Percentiles rank a stretch among this genome's conserved stretches.
Evolutionary conservation across 2,797 vertebrate species (phyloP).

Genomic region (Tapera naevia): DNA sequence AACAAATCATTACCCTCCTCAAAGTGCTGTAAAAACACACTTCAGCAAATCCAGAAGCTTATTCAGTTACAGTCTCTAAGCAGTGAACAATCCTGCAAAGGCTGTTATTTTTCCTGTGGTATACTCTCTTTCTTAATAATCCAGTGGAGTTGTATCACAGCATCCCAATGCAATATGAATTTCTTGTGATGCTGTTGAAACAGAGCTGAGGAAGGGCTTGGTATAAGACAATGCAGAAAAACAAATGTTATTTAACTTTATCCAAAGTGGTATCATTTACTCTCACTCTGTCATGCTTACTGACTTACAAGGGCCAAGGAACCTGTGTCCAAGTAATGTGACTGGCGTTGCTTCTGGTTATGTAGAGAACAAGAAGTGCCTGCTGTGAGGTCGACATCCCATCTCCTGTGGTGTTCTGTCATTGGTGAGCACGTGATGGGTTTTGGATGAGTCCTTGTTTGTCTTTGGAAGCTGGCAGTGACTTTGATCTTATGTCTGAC

Average conservation of each 20-base stretch:
- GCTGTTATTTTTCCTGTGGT: not conserved
- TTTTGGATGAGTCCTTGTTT: not conserved
- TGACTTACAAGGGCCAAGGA: not conserved
- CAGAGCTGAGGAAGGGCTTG: not conserved
- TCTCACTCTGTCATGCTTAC: accelerated
- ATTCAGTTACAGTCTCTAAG: not conserved
- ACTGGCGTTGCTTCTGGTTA: accelerated
- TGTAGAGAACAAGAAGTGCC: not conserved
- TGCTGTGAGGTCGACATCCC: not conserved
- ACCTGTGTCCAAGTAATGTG: accelerated
- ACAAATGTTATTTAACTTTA: not conserved
- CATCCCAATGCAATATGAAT: not conserved
- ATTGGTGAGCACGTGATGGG: not conserved
- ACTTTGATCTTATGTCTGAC: not conserved
- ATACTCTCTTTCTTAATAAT: not conserved
- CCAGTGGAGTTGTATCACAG: not conserved
- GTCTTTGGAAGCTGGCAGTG: not conserved
- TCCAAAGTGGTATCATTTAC: accelerated
- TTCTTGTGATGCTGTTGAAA: accelerated
- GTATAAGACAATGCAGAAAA: accelerated
- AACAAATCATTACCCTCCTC: not conserved
- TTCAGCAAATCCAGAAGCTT: not conserved
- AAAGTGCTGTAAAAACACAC: not conserved
- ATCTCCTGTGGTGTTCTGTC: not conserved
- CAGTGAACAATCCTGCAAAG: not conserved